These are phyloP conservation scores for Mythimna albipuncta DNA, from an alignment of 2,888 invertebrate species.

Conservation along the genomic window DNA sequence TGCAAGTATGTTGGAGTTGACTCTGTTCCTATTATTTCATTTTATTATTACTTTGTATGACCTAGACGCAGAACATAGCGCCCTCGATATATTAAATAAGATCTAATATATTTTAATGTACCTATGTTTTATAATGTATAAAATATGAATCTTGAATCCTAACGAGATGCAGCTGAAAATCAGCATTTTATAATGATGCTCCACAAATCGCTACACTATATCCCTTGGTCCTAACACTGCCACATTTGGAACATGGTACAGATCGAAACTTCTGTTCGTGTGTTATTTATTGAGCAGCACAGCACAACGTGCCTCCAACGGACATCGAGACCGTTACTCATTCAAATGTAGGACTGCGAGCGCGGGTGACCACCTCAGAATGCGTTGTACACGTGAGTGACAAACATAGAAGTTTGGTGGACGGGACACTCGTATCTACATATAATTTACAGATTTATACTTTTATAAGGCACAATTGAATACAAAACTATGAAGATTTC, in stretches of 20 bases:
- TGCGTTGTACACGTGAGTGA: neutral
- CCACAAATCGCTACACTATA: neutral
- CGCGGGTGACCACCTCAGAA: conserved; percentile 1
- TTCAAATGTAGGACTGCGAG: conserved; percentile 32
- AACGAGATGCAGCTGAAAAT: neutral
- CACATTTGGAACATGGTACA: neutral
- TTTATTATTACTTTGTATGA: too few relatives aligned
- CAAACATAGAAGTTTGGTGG: too few relatives aligned
- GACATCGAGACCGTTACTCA: conserved; percentile 38
- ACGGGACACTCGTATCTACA: too few relatives aligned
- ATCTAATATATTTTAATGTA: too few relatives aligned
- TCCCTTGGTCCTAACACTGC: neutral
- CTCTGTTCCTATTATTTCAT: too few relatives aligned
- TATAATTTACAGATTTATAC: neutral
- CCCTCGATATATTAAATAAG: too few relatives aligned
- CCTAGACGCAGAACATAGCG: too few relatives aligned
- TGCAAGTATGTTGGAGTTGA: too few relatives aligned
- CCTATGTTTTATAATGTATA: too few relatives aligned
- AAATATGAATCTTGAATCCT: too few relatives aligned
- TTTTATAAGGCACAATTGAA: too few relatives aligned
- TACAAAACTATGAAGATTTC: neutral
- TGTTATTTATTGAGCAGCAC: neutral
- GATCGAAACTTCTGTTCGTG: conserved; percentile 19
- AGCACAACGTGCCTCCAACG: conserved; percentile 2
- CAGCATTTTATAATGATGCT: neutral